phyloP scores from a whole-genome alignment of 2,797 vertebrate species.

The Eulemur mongoz region DNA sequence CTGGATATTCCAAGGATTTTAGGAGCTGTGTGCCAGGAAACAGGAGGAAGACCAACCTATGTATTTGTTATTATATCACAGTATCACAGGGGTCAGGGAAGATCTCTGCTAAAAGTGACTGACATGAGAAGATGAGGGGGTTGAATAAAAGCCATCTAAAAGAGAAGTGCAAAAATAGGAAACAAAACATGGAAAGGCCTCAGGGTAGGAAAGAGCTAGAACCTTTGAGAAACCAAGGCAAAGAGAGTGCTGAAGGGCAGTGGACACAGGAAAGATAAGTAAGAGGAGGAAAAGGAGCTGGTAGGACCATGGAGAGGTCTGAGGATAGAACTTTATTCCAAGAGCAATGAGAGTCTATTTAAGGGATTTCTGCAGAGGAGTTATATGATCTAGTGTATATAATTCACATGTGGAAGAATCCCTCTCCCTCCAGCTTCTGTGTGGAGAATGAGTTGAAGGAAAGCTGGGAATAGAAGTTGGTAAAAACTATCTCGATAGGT shows the following conservation, averaged over 20 bases:
- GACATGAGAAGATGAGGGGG: neutral
- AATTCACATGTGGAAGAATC: neutral
- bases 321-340: neutral
- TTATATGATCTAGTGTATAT: neutral
- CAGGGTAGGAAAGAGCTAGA: neutral
- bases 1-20: neutral
- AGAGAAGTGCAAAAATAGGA: neutral
- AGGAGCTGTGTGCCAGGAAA: neutral
- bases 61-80: neutral
- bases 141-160: neutral
- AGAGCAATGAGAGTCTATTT: neutral
- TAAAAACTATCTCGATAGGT: neutral
- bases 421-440: neutral
- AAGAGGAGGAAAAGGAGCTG: rapidly evolving
- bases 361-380: neutral
- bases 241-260: rapidly evolving
- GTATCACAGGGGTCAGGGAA: neutral
- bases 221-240: neutral
- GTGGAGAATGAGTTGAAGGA: neutral
- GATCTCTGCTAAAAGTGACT: neutral
- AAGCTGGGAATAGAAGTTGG: neutral
- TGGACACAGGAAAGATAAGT: neutral
- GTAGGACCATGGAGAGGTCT: rapidly evolving
- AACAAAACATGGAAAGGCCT: neutral
- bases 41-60: neutral